A percentile compares a stretch with the other conserved stretches of the same genome.
These are phyloP conservation scores for Nomada hirtipes DNA, from an alignment of 2,888 invertebrate genomes.

Conservation along the genomic window DNA sequence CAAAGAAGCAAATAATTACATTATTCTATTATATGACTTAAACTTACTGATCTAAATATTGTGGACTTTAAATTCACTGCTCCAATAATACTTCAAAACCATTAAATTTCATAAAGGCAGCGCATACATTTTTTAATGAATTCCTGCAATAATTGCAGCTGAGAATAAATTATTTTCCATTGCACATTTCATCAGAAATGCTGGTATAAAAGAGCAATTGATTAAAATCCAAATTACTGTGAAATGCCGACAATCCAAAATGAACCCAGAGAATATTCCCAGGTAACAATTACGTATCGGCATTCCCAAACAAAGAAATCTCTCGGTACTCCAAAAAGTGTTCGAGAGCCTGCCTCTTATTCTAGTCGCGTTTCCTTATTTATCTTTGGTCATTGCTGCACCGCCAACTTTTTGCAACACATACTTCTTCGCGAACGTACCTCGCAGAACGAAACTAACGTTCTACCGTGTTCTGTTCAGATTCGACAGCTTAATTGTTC, in stretches of 20 bases:
- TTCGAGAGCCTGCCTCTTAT: neutral
- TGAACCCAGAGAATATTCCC: neutral
- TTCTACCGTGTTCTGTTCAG: neutral
- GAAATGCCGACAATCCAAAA: too few species aligned
- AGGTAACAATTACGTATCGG: neutral
- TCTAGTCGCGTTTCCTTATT: neutral
- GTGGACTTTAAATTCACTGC: too few species aligned
- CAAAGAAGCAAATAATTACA: neutral
- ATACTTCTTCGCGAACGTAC: neutral
- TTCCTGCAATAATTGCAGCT: too few species aligned
- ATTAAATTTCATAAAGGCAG: too few species aligned
- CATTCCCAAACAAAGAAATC: neutral
- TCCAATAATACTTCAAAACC: too few species aligned
- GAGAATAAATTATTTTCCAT: too few species aligned
- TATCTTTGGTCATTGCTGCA: constrained; percentile 1
- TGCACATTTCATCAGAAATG: too few species aligned
- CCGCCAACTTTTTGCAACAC: neutral
- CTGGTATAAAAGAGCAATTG: too few species aligned
- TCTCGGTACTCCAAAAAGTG: neutral
- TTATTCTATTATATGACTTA: too few species aligned
- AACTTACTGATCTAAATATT: too few species aligned
- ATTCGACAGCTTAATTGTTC: neutral
- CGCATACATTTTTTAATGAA: too few species aligned
- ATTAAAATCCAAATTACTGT: too few species aligned
- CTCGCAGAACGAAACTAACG: neutral